Base-by-base conservation (phyloP, 2,797 vertebrate species). In the Myotis vivesi region DNA sequence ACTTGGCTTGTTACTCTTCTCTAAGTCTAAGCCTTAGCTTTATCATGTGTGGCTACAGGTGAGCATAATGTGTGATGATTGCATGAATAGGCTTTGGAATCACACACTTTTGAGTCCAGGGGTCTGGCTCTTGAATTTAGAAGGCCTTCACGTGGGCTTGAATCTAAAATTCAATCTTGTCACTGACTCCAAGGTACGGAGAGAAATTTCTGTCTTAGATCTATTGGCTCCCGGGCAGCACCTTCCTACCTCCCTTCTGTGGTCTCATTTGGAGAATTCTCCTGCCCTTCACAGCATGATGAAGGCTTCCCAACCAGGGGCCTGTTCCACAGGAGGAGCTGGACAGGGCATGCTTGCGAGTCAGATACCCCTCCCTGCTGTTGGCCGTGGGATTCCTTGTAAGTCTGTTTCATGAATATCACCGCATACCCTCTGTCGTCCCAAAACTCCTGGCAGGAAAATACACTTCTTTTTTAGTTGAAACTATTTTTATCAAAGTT, bases 171-270 rank as follows among this genome's bases (percentile, higher is more conserved):
- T 38, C 5, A 28, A 0, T 25, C 49, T 86, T 5, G 4, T 64
- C 82, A 49, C 16, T 38, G 53, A 92, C 44, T 81, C 59, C 46
- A 83, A 28, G 44, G 33, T 10, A 68, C 20, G 2, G 3, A 64
- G 30, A 87, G 36, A 46, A 30, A 75, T 20, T 66, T 84, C 66
- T 13, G 3, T 41, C 2, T 33, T n/a, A 13, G 69, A 33, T 20
- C 6, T 66, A 0, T 4, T n/a, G 73, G n/a, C 33, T 51, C 1
- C 8, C 8, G 13, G 53, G 8, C 11, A 28, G 22, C n/a, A 15
- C 30, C 76, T 79, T 73, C 25, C 17, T 3, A 8, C n/a, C 1
- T 91, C 46, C 13, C 59, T 46, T 55, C 51, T 51, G 10, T 23
- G 11, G 6, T 33, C 62, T 33, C 51, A 6, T 44, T 33, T 15